phyloP scores from a whole-genome alignment of 2,113 vertebrate species.

The Rhinopomastus cyanomelas region DNA sequence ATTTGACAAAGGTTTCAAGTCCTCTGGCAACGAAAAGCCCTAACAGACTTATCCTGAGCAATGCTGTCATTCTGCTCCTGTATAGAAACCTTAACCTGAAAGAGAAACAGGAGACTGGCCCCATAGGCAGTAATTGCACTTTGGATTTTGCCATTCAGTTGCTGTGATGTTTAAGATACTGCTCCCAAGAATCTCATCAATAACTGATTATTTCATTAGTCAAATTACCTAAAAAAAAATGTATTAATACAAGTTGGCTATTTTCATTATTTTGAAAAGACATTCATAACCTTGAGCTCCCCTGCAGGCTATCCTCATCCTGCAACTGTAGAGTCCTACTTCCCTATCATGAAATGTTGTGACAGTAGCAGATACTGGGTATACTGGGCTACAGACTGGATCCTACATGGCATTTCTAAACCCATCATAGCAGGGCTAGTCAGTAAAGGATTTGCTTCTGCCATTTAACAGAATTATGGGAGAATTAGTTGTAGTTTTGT shows the following conservation, averaged over 20 bases:
- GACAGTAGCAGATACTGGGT: neutral
- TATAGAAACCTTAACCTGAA: rapidly evolving
- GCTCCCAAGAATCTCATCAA: neutral
- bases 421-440: neutral
- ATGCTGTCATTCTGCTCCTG: neutral
- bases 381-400: neutral
- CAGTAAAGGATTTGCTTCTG: neutral
- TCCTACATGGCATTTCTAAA: neutral
- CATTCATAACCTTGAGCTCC: neutral
- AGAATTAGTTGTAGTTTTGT: neutral
- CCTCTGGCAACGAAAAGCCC: neutral
- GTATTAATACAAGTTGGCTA: neutral
- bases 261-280: neutral
- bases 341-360: neutral
- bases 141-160: neutral
- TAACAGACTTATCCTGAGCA: rapidly evolving
- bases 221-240: neutral
- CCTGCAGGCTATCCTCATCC: neutral
- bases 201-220: neutral
- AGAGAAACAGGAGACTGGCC: neutral
- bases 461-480: neutral
- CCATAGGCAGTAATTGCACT: neutral
- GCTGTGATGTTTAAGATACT: neutral
- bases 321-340: neutral
- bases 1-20: neutral